Conservation (phyloP, 2,888 invertebrate genomes). For the Doris montereyensis region DNA sequence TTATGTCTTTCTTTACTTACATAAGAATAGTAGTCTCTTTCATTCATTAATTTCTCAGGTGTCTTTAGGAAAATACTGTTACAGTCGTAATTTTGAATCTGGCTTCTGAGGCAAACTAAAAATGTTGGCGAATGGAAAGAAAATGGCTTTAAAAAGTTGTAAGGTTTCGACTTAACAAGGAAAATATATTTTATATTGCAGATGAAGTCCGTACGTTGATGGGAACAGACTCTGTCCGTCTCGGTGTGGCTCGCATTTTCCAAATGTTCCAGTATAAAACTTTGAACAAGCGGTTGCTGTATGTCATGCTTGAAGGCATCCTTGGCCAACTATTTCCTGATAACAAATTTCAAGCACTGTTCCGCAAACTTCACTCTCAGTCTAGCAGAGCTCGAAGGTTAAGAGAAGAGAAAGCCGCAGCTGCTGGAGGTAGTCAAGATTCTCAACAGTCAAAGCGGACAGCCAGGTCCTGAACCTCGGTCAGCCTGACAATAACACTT, state of each 20-base stretch:
- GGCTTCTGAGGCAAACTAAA: too few species aligned
- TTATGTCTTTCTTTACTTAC: too few species aligned
- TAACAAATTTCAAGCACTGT: slow-evolving; percentile 82
- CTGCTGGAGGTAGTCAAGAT: slow-evolving; percentile 32
- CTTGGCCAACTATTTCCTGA: slow-evolving; percentile 85
- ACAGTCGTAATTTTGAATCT: too few species aligned
- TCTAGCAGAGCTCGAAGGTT: slow-evolving; percentile 55
- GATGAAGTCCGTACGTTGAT: slow-evolving; percentile 92
- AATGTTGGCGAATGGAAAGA: too few species aligned
- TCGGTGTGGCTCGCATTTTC: slow-evolving; percentile 87
- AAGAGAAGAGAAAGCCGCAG: slow-evolving; percentile 23
- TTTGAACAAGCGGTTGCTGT: slow-evolving; percentile 86
- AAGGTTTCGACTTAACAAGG: too few species aligned
- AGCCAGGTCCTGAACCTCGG: slow-evolving; percentile 15
- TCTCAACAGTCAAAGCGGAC: slow-evolving; percentile 24
- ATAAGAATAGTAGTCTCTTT: too few species aligned
- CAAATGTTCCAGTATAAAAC: slow-evolving; percentile 89
- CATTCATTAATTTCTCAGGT: too few species aligned
- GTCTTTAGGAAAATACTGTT: too few species aligned
- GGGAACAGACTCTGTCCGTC: slow-evolving; percentile 88
- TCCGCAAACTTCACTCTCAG: slow-evolving; percentile 81
- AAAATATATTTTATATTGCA: slow-evolving; percentile 71
- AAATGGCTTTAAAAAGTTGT: too few species aligned
- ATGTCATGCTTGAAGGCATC: slow-evolving; percentile 88
- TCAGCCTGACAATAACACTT: too few species aligned